Percentiles rank a stretch among this genome's conserved stretches.
These are phyloP conservation scores for Conistra vaccinii DNA, from an alignment of 2,888 invertebrate species.

Conservation along the genomic window DNA sequence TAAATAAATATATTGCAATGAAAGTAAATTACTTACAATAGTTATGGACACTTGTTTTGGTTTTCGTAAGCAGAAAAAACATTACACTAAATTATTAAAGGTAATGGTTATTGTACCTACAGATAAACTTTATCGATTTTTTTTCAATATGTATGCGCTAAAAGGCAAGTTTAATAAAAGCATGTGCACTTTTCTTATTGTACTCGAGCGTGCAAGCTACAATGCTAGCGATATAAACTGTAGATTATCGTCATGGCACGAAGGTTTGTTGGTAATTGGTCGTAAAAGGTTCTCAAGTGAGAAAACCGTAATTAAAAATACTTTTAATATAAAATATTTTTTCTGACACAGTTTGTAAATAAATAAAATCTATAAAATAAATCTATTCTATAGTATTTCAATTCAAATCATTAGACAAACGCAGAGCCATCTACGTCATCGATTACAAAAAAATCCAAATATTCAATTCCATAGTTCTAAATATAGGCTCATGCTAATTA, in stretches of 20 bases:
- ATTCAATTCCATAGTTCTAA: not conserved
- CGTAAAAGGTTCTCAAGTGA: not conserved
- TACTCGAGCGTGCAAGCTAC: constrained; percentile 3
- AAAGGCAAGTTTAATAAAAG: constrained; percentile 3
- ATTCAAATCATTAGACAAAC: not conserved
- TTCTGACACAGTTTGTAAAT: not conserved
- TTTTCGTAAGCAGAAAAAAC: not conserved
- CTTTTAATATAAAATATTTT: not conserved
- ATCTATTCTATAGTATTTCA: not conserved
- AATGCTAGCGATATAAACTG: constrained; percentile 11
- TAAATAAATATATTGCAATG: constrained; percentile 16
- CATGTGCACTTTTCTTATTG: not conserved
- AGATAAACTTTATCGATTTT: not conserved
- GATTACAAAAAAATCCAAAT: constrained; percentile 1
- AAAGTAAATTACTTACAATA: constrained; percentile 20
- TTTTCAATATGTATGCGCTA: not conserved
- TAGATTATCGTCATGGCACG: constrained; percentile 10
- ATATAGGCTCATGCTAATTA: constrained; percentile 15
- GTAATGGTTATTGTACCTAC: not conserved
- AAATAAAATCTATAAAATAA: no score
- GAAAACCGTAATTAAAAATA: not conserved
- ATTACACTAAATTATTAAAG: not conserved
- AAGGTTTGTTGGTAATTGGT: not conserved
- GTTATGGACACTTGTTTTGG: not conserved
- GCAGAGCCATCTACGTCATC: not conserved